Evolutionary conservation across 92 coral and sea anemone genomes (phyloP).

Genomic region (Heliopora coerulea): DNA sequence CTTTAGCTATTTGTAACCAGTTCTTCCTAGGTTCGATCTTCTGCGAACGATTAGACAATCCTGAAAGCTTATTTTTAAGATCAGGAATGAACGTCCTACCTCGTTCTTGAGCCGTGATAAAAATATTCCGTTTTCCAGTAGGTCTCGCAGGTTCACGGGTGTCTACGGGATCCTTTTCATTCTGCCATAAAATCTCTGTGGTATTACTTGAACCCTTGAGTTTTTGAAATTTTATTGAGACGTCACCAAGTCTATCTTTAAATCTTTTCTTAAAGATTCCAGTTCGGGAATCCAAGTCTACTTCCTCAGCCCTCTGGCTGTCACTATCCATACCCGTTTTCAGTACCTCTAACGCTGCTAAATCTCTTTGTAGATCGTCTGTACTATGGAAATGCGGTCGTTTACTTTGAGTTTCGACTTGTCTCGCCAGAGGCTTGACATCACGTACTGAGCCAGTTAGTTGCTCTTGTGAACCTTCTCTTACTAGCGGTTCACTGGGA

Average conservation of each 20-base stretch:
- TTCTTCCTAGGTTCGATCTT: slow-evolving; percentile 29
- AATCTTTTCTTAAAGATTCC: slow-evolving; percentile 7
- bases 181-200: slow-evolving; percentile 26
- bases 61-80: slow-evolving; percentile 79
- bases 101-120: slow-evolving; percentile 85
- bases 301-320: neutral
- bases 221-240: slow-evolving; percentile 15
- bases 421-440: too few relatives aligned
- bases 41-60: slow-evolving; percentile 67
- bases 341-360: neutral
- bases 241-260: slow-evolving; percentile 20
- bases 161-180: slow-evolving; percentile 1
- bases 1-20: slow-evolving; percentile 28
- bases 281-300: slow-evolving; percentile 9
- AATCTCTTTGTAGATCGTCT: neutral
- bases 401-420: neutral
- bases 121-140: slow-evolving; percentile 62
- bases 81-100: slow-evolving; percentile 85
- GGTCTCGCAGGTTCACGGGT: slow-evolving; percentile 47
- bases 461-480: too few relatives aligned
- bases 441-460: too few relatives aligned
- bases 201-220: neutral
- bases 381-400: neutral
- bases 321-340: neutral
- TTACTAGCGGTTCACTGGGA: too few relatives aligned